These are phyloP conservation scores for Biston betularia DNA, from an alignment of 2,888 invertebrate species.

Conservation along the genomic window DNA sequence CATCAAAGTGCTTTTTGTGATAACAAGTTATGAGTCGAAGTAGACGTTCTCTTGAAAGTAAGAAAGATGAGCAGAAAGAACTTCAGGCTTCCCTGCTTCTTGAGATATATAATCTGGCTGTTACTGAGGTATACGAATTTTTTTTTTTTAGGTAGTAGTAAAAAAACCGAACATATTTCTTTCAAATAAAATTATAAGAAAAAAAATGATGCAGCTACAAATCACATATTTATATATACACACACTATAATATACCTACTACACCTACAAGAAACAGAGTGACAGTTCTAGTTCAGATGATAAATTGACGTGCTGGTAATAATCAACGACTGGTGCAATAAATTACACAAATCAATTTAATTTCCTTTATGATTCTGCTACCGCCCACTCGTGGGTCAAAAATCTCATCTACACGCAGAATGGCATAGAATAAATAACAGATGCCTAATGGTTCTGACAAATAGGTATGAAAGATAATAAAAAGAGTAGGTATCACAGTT, in stretches of 20 bases:
- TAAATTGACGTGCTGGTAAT: neutral
- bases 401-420: conserved; percentile 16
- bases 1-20: too few relatives aligned
- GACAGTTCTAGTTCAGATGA: neutral
- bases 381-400: conserved; percentile 31
- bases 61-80: too few relatives aligned
- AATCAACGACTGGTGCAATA: conserved; percentile 8
- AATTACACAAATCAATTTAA: conserved; percentile 18
- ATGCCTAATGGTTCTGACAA: neutral
- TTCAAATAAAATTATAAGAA: too few relatives aligned
- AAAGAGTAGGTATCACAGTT: neutral
- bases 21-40: too few relatives aligned
- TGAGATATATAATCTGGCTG: too few relatives aligned
- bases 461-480: conserved; percentile 4
- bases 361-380: conserved; percentile 21
- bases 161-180: too few relatives aligned
- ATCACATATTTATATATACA: too few relatives aligned
- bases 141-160: too few relatives aligned
- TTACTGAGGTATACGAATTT: too few relatives aligned
- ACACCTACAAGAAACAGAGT: neutral
- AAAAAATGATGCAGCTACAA: too few relatives aligned
- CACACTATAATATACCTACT: neutral
- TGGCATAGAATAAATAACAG: neutral
- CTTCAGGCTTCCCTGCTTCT: too few relatives aligned
- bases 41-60: too few relatives aligned